Conservation (phyloP, 2,797 vertebrate species). For the Oceanodroma leucorhoa region DNA sequence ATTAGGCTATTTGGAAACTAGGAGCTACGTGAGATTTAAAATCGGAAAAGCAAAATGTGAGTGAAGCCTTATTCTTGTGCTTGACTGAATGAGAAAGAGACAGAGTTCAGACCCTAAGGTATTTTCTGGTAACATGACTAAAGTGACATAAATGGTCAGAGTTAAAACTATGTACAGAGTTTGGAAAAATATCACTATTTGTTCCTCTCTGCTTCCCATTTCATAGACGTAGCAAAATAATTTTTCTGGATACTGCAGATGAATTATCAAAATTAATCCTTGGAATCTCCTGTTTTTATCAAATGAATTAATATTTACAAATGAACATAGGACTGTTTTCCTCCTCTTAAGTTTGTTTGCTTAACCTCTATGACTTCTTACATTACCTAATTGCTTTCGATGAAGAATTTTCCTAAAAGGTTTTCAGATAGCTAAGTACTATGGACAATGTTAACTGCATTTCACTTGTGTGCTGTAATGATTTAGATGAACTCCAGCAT, state of each 20-base stretch:
- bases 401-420: background rate
- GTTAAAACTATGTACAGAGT: background rate
- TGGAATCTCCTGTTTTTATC: background rate
- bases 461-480: background rate
- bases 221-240: background rate
- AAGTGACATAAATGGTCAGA: background rate
- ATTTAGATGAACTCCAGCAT: background rate
- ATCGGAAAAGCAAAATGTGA: background rate
- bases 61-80: background rate
- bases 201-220: background rate
- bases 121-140: background rate
- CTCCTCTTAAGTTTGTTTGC: background rate
- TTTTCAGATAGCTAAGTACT: background rate
- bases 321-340: background rate
- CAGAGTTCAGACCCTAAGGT: background rate
- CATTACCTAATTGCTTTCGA: background rate
- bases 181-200: background rate
- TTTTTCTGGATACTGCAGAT: background rate
- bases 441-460: background rate
- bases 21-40: background rate
- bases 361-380: background rate
- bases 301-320: background rate
- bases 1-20: background rate
- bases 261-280: background rate
- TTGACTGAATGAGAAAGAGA: background rate